Percentiles rank a stretch among this genome's conserved stretches.
Conservation (phyloP, 2,888 invertebrate species). For the Germaria angustata region DNA sequence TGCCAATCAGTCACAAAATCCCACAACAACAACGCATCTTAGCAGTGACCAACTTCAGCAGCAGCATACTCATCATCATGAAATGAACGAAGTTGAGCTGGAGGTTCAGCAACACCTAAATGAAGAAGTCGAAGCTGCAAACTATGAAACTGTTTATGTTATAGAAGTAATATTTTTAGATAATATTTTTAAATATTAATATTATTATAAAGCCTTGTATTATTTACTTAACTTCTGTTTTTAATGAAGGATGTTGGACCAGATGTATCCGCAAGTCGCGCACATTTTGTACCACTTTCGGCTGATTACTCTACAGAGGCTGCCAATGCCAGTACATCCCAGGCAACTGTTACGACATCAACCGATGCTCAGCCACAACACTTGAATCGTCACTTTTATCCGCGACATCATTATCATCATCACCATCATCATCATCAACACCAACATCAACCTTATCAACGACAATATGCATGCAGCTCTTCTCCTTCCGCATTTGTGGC, state of each 20-base stretch:
- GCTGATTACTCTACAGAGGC: conserved; percentile 40
- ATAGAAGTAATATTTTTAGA: conserved; percentile 49
- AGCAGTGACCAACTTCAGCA: conserved; percentile 40
- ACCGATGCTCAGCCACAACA: conserved; percentile 47
- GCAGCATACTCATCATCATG: conserved; percentile 56
- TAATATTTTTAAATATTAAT: too few relatives aligned
- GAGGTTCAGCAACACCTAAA: conserved; percentile 64
- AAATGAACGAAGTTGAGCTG: conserved; percentile 58
- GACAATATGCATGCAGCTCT: conserved; percentile 50
- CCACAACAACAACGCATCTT: conserved; percentile 60
- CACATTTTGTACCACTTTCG: conserved; percentile 55
- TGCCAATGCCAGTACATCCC: conserved; percentile 37
- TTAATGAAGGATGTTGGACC: conserved; percentile 56
- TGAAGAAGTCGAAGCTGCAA: conserved; percentile 58
- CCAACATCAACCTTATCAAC: conserved; percentile 59
- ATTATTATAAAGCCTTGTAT: background rate
- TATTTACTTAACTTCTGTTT: background rate
- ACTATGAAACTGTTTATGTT: conserved; percentile 63
- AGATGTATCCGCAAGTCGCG: conserved; percentile 55
- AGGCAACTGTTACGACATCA: conserved; percentile 56
- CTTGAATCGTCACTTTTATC: conserved; percentile 59
- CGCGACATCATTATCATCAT: conserved; percentile 64
- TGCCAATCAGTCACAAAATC: conserved; percentile 51
- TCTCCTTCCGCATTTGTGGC: conserved; percentile 54
- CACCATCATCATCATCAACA: conserved; percentile 64